phyloP scores from a whole-genome alignment of 1,140 invertebrate genomes.

The Reticulitermes speratus region DNA sequence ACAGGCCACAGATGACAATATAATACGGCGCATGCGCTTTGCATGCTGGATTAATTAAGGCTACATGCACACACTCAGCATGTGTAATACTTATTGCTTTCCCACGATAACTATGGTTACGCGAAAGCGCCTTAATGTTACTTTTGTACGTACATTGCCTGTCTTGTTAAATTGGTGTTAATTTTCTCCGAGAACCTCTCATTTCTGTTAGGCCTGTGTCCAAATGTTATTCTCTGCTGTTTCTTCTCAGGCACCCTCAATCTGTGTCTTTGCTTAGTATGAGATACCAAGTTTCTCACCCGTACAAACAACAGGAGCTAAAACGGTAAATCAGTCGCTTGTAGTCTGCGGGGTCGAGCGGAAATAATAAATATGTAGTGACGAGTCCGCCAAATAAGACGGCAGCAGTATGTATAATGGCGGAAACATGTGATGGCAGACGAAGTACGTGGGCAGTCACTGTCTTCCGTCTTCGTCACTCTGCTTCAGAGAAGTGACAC shows the following conservation, averaged over 20 bases:
- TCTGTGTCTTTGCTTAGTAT: neutral
- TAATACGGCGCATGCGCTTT: no score
- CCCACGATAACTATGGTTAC: no score
- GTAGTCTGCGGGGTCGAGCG: neutral
- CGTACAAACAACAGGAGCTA: neutral
- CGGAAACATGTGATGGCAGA: neutral
- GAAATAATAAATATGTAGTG: neutral
- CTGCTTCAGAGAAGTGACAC: neutral
- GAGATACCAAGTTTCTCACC: neutral
- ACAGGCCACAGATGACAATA: no score
- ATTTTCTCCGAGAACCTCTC: no score
- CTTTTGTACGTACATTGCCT: no score
- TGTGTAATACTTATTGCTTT: no score
- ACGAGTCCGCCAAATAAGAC: neutral
- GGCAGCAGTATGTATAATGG: neutral
- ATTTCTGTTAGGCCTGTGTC: neutral
- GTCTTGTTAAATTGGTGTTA: no score
- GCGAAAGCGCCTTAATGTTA: no score
- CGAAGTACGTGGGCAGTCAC: neutral
- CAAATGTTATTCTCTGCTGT: neutral
- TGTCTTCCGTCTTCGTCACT: neutral
- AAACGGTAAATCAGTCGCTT: neutral
- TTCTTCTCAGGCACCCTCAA: neutral
- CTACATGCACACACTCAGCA: no score
- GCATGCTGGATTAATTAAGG: no score